phyloP scores from a whole-genome alignment of 2,888 invertebrate genomes.

The Ernsta delagoae region DNA sequence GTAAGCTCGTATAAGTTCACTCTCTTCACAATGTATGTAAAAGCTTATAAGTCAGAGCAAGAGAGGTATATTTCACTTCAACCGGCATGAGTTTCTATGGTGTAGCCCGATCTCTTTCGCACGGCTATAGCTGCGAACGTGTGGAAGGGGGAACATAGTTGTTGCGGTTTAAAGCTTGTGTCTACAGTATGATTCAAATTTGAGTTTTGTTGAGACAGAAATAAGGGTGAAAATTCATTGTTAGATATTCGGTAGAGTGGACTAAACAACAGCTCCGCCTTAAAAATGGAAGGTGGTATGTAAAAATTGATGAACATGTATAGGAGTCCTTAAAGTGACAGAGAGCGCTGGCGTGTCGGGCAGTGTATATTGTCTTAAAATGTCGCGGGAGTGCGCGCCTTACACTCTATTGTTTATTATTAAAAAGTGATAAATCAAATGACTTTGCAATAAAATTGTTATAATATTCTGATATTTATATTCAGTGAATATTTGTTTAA shows the following conservation, averaged over 20 bases:
- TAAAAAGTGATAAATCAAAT: conserved; percentile 83
- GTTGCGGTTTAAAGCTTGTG: conserved; percentile 63
- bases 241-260: conserved; percentile 51
- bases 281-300: conserved; percentile 86
- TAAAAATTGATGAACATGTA: conserved; percentile 85
- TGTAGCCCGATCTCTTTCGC: conserved; percentile 66
- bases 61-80: conserved; percentile 49
- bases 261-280: conserved; percentile 82
- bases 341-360: conserved; percentile 82
- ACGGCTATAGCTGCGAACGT: conserved; percentile 52
- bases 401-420: conserved; percentile 77
- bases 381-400: conserved; percentile 76
- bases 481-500: conserved; percentile 51
- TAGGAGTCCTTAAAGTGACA: conserved; percentile 85
- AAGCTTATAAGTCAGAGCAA: conserved; percentile 53
- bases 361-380: conserved; percentile 84
- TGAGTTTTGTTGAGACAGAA: accelerated
- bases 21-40: conserved; percentile 58
- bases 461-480: conserved; percentile 51
- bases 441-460: conserved; percentile 73
- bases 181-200: conserved; percentile 38
- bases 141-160: conserved; percentile 70
- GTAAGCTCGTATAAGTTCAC: conserved; percentile 56
- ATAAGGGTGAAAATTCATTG: conserved; percentile 48
- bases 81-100: conserved; percentile 47